A percentile compares a stretch with the other conserved stretches of the same genome.
These are phyloP conservation scores for Peromyscus attwateri DNA, from an alignment of 2,797 vertebrate genomes.

Conservation along the genomic window DNA sequence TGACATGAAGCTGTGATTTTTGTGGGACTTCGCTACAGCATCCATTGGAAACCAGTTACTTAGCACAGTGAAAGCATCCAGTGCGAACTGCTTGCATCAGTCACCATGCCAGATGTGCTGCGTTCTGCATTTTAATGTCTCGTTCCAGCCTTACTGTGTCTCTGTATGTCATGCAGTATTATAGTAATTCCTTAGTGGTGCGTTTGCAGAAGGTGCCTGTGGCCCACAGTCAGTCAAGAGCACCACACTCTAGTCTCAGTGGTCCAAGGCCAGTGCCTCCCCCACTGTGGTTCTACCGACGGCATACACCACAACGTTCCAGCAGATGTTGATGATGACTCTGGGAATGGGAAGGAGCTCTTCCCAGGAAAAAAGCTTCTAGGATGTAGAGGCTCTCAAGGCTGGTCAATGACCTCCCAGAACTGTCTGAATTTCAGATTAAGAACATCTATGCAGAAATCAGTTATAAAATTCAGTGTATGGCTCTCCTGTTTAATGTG, in stretches of 20 bases:
- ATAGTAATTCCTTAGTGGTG: background rate
- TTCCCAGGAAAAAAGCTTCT: background rate
- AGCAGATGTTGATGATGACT: background rate
- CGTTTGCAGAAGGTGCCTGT: background rate
- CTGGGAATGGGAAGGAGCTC: background rate
- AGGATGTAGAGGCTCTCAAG: background rate
- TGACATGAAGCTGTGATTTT: background rate
- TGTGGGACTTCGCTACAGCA: background rate
- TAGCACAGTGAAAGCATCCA: background rate
- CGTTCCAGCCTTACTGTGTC: background rate
- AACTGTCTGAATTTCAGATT: background rate
- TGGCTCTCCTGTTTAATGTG: background rate
- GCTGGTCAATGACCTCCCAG: background rate
- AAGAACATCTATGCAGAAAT: background rate
- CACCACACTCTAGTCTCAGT: background rate
- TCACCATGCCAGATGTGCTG: background rate
- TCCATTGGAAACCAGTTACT: background rate
- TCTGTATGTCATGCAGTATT: background rate
- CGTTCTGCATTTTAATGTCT: background rate
- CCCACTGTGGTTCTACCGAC: rapidly evolving
- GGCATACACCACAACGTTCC: too few relatives aligned
- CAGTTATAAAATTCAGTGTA: background rate
- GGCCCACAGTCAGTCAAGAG: background rate
- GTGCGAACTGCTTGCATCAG: background rate
- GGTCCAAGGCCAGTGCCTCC: background rate